Base-by-base conservation (phyloP, 2,797 vertebrate genomes). In the Aselliscus stoliczkanus region DNA sequence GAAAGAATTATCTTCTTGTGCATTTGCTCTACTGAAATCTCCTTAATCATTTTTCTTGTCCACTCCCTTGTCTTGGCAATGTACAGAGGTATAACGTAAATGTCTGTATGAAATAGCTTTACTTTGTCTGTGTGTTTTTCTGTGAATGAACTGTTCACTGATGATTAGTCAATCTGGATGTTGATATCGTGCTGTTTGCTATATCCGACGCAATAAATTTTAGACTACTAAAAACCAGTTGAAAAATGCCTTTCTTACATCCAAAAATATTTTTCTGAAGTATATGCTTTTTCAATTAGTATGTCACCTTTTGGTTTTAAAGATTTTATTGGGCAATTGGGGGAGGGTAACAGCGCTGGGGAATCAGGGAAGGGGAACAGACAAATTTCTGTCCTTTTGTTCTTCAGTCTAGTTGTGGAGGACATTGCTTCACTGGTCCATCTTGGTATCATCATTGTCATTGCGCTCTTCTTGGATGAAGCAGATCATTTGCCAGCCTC, bases 1-100 rank as follows among this genome's bases (percentile, higher is more conserved):
- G 37, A 92, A 31, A 95, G 2, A 50, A 44, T 87, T 94, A n/a
- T 79, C 67, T 94, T 96, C 77, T 90, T 96, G 47, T 80, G n/a
- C 14, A 95, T 52, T 64, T 88, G 17, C 39, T 7, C 67, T 85
- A 34, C 69, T 94, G 67, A 90, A 85, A 95, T 85, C 77, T 79
- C 47, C 60, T 87, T 88, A 70, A 58, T 52, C 12, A 58, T 34
- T 80, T 87, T 93, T 90, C 39, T 20, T 80, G 23, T 88, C 62
- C 29, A 44, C 14, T 90, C 25, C 25, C 25, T 88, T 82, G 39
- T 65, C 58, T 39, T 90, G 81, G 37, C 27, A 94, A 64, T 8
- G 27, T 65, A 69, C 50, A 65, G 54, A 81, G 31, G 7, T 29
- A 67, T 42, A 54, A 73, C 15, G 65, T 73, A 82, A 76, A 80